Base-by-base conservation (phyloP, 2,797 vertebrate species). In the Urocyon cinereoargenteus region DNA sequence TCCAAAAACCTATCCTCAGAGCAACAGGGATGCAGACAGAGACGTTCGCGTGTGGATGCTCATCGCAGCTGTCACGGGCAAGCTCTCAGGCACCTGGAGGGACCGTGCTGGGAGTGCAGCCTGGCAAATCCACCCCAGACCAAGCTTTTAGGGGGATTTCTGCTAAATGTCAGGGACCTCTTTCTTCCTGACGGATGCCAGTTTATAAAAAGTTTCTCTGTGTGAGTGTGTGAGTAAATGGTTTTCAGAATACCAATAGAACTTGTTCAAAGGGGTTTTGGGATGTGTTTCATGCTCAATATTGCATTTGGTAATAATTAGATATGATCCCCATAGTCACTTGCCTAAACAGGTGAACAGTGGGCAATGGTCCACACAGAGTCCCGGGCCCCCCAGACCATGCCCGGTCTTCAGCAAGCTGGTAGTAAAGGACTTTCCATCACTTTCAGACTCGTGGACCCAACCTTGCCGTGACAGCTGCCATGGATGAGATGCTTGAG, bases 21-120 rank as follows among this genome's bases (percentile, higher is more conserved):
- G 86, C 21, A 14, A 0, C 4, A 5, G 36, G 22, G 34, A 5
- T 0, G 31, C 3, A 2, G 45, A 26, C 22, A 19, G 14, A 31
- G 57, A 4, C 0, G 4, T 6, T 13, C 22, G 1, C 0, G 0
- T 3, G 1, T 12, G 19, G 26, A 2, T 2, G 15, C 11, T 53
- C 15, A 10, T 31, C 1, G 5, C 8, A 1, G 62, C 55, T 19
- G 6, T 0, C 1, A 0, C 0, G 7, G 11, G 40, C 6, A 2
- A 28, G 11, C 10, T 28, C 9, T 8, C 64, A 1, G 0, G 6
- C 55, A 13, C 70, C 77, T 3, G 11, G 21, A 34, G 26, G 31
- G 6, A 0, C 8, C 0, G 0, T n/a, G 40, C 3, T 82, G 53
- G 16, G 78, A 36, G 31, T 55, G 2, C 0, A 28, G 21, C 34